These are phyloP conservation scores for Mesoligia furuncula DNA, from an alignment of 2,888 invertebrate species.

Conservation along the genomic window DNA sequence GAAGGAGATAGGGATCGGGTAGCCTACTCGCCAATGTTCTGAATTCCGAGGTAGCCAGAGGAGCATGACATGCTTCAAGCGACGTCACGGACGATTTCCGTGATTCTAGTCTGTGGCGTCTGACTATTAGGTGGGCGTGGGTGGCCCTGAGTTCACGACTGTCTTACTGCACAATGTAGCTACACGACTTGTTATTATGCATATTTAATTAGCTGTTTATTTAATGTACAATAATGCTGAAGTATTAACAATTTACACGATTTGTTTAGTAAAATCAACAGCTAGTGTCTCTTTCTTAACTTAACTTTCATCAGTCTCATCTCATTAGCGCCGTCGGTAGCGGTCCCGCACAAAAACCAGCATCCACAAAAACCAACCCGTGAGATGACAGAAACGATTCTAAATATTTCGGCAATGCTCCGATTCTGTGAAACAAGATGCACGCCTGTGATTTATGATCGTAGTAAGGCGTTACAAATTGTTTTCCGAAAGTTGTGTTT, in stretches of 20 bases:
- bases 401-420: slow-evolving; percentile 88
- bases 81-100: slow-evolving; percentile 67
- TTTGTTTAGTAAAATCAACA: slow-evolving; percentile 31
- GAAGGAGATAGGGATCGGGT: slow-evolving; percentile 51
- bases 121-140: slow-evolving; percentile 66
- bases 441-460: slow-evolving; percentile 84
- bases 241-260: slow-evolving; percentile 9
- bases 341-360: slow-evolving; percentile 77
- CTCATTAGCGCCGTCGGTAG: slow-evolving; percentile 84
- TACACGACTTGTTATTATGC: slow-evolving; percentile 37
- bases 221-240: slow-evolving; percentile 10
- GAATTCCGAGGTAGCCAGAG: slow-evolving; percentile 42
- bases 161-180: slow-evolving; percentile 46
- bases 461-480: slow-evolving; percentile 86
- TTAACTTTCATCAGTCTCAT: slow-evolving; percentile 67
- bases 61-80: slow-evolving; percentile 57
- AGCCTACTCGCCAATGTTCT: slow-evolving; percentile 39
- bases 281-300: slow-evolving; percentile 33
- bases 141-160: slow-evolving; percentile 74
- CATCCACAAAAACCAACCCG: slow-evolving; percentile 78
- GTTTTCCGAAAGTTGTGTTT: slow-evolving; percentile 79
- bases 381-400: slow-evolving; percentile 87
- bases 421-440: slow-evolving; percentile 86
- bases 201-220: slow-evolving; percentile 49
- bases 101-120: slow-evolving; percentile 53